Evolutionary conservation across 2,113 vertebrate genomes (phyloP).

Genomic region (Morone chrysops): DNA sequence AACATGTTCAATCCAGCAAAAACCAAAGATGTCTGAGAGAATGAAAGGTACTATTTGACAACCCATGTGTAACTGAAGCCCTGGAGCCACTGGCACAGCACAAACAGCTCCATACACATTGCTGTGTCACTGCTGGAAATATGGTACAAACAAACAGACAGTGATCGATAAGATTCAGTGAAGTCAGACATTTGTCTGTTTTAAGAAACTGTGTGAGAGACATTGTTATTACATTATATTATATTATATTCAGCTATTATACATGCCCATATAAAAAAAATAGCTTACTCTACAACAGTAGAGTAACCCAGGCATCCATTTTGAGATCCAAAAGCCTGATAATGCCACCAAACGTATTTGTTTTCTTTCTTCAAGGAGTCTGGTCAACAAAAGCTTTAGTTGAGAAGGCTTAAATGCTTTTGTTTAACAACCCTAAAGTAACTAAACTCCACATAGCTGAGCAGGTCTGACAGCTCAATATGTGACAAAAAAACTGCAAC

Average conservation of each 20-base stretch:
- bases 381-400: not conserved
- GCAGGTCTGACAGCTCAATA: not conserved
- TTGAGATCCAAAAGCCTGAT: not conserved
- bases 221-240: not conserved
- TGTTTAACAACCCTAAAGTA: not conserved
- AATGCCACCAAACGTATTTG: not conserved
- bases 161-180: not conserved
- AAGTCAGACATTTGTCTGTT: not conserved
- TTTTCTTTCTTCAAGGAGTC: not conserved
- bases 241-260: too few species aligned
- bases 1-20: not conserved
- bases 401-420: not conserved
- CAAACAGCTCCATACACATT: slow-evolving; percentile 37
- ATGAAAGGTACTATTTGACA: not conserved
- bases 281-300: too few species aligned
- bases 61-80: not conserved
- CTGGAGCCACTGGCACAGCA: not conserved
- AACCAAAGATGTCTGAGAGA: not conserved
- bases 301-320: not conserved
- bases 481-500: not conserved
- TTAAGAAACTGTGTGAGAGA: not conserved
- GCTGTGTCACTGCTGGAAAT: not conserved
- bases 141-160: not conserved
- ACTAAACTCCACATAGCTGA: not conserved
- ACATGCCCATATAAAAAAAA: too few species aligned